Percentiles rank a stretch among this genome's conserved stretches.
Conservation (phyloP, 2,797 vertebrate genomes). For the Poeciliopsis turneri region DNA sequence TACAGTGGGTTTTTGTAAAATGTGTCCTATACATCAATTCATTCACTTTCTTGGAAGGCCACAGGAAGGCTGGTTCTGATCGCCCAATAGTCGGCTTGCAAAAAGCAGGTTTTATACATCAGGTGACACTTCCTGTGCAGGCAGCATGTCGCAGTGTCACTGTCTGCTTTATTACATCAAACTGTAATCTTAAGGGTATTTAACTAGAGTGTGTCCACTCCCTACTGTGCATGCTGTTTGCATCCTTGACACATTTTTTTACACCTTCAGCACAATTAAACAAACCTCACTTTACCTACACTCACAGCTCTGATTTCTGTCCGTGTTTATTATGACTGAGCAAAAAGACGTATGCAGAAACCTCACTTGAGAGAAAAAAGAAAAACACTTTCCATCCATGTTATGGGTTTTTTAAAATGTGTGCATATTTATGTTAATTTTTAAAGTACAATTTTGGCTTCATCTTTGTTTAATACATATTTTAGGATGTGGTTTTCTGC, state of each 20-base stretch:
- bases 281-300: slow-evolving; percentile 39
- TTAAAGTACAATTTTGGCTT: neutral
- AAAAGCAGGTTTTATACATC: neutral
- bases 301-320: slow-evolving; percentile 14
- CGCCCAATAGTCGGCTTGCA: neutral
- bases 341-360: slow-evolving; percentile 2
- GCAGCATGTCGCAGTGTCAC: slow-evolving; percentile 12
- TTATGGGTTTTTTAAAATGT: neutral
- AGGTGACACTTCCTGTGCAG: neutral
- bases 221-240: slow-evolving; percentile 39
- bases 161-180: neutral
- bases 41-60: neutral
- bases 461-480: neutral
- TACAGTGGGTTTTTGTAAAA: neutral
- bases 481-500: neutral
- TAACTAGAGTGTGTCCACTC: slow-evolving; percentile 50
- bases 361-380: neutral
- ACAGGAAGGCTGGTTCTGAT: neutral
- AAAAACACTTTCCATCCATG: too few relatives aligned
- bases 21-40: neutral
- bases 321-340: slow-evolving; percentile 6
- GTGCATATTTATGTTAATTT: neutral
- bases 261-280: slow-evolving; percentile 71
- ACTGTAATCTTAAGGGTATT: slow-evolving; percentile 45
- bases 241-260: slow-evolving; percentile 61